Evolutionary conservation across 2,113 vertebrate genomes (phyloP).

Genomic region (Osmerus eperlanus): DNA sequence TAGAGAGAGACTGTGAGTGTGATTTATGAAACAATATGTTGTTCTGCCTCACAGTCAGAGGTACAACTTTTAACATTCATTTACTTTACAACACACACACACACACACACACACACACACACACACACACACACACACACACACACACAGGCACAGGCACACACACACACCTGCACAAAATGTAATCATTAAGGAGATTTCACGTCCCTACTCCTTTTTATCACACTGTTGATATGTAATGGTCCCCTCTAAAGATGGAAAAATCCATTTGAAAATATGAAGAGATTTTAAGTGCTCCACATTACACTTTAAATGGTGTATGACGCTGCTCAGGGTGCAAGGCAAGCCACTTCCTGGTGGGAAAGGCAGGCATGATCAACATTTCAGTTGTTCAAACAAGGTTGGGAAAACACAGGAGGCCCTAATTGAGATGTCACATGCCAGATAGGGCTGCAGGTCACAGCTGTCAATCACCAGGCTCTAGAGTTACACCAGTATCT

Average conservation of each 20-base stretch:
- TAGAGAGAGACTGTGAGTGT: conserved; percentile 11
- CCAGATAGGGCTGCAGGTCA: not conserved
- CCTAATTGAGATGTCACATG: conserved; percentile 7
- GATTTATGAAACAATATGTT: conserved; percentile 39
- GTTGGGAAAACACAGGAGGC: not conserved
- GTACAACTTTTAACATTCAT: conserved; percentile 40
- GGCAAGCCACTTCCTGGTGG: conserved; percentile 20
- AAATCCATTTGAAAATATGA: conserved; percentile 31
- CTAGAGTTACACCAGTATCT: not conserved
- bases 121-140: conserved; percentile 7
- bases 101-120: conserved; percentile 1
- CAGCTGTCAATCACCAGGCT: conserved; percentile 4
- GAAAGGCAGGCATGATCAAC: conserved; percentile 22
- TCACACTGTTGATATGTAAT: conserved; percentile 27
- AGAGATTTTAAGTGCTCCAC: conserved; percentile 25
- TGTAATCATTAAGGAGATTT: conserved; percentile 21
- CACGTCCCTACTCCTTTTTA: conserved; percentile 21
- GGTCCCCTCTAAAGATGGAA: not conserved
- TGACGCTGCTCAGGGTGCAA: conserved; percentile 14
- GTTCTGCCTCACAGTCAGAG: conserved; percentile 26
- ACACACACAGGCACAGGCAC: conserved; percentile 4
- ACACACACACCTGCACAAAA: not conserved
- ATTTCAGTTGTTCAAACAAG: not conserved
- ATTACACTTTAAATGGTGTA: conserved; percentile 24
- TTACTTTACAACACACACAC: conserved; percentile 22